Evolutionary conservation across 2,113 vertebrate genomes (phyloP), one percentile per base, ranked within the genome.

Genomic region (Hoplias malabaricus): DNA sequence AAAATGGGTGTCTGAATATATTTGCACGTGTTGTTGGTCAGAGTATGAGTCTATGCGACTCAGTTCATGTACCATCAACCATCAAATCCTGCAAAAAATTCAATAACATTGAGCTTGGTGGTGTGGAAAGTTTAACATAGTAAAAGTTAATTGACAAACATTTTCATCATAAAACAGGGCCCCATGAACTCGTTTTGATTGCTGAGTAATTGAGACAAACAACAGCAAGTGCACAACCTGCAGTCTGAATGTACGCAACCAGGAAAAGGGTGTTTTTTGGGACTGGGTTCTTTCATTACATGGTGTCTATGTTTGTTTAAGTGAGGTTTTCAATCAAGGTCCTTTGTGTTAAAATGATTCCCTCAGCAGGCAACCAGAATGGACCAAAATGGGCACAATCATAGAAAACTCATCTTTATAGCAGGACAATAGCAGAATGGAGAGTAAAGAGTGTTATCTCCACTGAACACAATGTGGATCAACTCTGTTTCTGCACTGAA

Each of bases 331-430:
- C 65, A 84, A 81, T 84, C 78, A 81, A 53, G 53, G 61, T 56
- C 50, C 21, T 78, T 81, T 81, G 79, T 84, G 61, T 73, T 76
- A 76, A 59, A 80, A 72, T 75, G 65, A 61, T 50, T 62, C 40
- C 46, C 59, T 33, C 59, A 50, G 57, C 33, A n/a, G 68, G 42
- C 57, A 59, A 57, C 46, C 56, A 38, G 36, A 72, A 23, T 34
- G 12, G 14, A 67, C 21, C n/a, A 36, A 77, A 77, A 80, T 76
- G 66, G 57, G 43, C 62, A 59, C 42, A 80, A 78, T 78, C 66
- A 79, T 46, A 57, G n/a, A 16, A 69, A 69, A 82, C 42, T 27
- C 69, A 82, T 48, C 43, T 69, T 69, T 53, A 79, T 57, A 57
- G 27, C 2, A 62, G 40, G 73, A 79, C 61, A 76, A 63, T 59